Conservation (phyloP, 2,888 invertebrate species). For the Patella caerulea region DNA sequence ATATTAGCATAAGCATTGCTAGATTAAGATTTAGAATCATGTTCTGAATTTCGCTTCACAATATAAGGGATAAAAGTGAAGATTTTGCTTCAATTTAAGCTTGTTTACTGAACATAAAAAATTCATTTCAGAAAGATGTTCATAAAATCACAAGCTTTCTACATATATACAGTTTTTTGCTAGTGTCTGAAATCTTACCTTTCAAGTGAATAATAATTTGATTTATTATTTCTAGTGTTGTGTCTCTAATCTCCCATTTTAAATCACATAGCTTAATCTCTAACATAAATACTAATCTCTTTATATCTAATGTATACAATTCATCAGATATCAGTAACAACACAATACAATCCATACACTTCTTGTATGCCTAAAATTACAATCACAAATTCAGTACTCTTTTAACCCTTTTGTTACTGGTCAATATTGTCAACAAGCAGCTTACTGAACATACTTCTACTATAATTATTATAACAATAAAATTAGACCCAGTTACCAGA, state of each 20-base stretch:
- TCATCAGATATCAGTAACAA: neutral
- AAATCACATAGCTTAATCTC: constrained; percentile 33
- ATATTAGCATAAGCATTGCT: no score
- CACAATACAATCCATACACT: constrained; percentile 12
- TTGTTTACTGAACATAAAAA: neutral
- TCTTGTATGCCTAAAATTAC: constrained; percentile 4
- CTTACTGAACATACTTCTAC: no score
- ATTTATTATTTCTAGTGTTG: constrained; percentile 32
- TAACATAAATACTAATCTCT: constrained; percentile 14
- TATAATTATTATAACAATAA: no score
- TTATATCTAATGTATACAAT: neutral
- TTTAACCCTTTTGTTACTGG: no score
- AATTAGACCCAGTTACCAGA: no score
- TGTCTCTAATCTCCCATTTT: constrained; percentile 42
- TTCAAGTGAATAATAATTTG: constrained; percentile 14
- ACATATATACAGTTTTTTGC: neutral
- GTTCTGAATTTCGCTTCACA: no score
- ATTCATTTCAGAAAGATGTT: neutral
- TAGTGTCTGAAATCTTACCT: constrained; percentile 11
- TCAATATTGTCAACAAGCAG: no score
- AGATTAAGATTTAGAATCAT: no score
- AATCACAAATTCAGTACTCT: neutral
- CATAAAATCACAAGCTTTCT: neutral
- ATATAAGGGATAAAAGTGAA: no score
- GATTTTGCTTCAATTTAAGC: neutral